phyloP scores from a whole-genome alignment of 2,797 vertebrate genomes.

The Pogoniulus pusillus region DNA sequence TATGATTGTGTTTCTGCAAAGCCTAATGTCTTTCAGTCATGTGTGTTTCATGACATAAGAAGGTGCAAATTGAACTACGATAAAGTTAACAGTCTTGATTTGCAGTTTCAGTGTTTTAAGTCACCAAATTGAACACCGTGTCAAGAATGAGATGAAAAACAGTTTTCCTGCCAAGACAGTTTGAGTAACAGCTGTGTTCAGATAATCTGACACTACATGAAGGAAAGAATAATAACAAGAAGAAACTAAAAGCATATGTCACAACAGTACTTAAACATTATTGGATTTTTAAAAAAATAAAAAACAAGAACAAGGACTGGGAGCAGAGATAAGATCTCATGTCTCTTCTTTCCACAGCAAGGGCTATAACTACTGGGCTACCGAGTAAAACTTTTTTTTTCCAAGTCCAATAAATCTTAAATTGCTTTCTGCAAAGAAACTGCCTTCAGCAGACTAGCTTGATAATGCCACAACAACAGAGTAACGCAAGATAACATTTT shows the following conservation, averaged over 20 bases:
- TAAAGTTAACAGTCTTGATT: background rate
- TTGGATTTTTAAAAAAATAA: background rate
- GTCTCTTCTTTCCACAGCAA: background rate
- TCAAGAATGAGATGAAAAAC: background rate
- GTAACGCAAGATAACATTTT: background rate
- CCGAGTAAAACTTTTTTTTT: background rate
- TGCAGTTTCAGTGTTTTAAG: background rate
- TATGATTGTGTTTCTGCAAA: background rate
- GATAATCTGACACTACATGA: slow-evolving; percentile 11
- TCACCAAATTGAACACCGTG: background rate
- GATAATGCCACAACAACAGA: slow-evolving; percentile 11
- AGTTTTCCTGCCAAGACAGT: background rate
- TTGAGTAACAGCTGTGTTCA: background rate
- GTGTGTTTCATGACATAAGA: background rate
- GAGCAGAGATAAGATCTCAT: background rate
- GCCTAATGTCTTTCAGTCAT: background rate
- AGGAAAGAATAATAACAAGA: slow-evolving; percentile 32
- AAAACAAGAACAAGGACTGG: background rate
- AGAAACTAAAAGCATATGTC: slow-evolving; percentile 32
- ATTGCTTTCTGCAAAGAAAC: slow-evolving; percentile 51
- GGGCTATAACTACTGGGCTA: background rate
- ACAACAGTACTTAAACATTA: slow-evolving; percentile 46
- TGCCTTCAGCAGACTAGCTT: slow-evolving; percentile 39
- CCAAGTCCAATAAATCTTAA: slow-evolving; percentile 41
- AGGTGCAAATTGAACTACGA: background rate